Percentiles rank a stretch among this genome's conserved stretches.
Evolutionary conservation across 2,113 vertebrate genomes (phyloP).

Genomic region (Rhinogobius similis): DNA sequence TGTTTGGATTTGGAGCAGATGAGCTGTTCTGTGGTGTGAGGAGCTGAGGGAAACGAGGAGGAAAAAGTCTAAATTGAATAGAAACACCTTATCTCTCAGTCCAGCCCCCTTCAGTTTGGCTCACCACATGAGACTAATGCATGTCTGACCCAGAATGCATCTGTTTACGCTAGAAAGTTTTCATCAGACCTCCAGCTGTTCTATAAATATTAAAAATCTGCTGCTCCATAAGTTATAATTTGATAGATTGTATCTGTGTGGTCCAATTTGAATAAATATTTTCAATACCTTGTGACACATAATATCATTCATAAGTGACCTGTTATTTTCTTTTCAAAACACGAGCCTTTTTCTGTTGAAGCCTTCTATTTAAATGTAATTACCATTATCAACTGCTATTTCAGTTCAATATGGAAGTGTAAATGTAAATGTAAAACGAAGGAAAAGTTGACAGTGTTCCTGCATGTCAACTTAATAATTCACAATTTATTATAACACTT

Average conservation of each 20-base stretch:
- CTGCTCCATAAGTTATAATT: not conserved
- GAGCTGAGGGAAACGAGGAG: not conserved
- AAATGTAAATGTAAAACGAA: not conserved
- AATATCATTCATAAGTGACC: not conserved
- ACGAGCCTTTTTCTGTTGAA: not conserved
- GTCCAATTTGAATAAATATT: not conserved
- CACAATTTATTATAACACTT: too few relatives aligned
- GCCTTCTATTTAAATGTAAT: not conserved
- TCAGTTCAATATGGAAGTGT: not conserved
- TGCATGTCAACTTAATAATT: not conserved
- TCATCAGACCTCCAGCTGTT: not conserved
- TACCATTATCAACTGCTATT: not conserved
- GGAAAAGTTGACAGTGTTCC: not conserved
- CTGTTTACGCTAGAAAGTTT: not conserved
- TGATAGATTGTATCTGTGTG: not conserved
- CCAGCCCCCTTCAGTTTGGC: not conserved
- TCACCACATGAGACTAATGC: not conserved
- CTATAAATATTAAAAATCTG: not conserved
- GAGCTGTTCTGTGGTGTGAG: too few relatives aligned
- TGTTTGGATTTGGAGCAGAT: too few relatives aligned
- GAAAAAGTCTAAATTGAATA: not conserved
- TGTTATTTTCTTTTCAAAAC: not conserved
- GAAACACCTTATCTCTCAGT: not conserved
- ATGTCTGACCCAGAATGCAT: constrained; percentile 9
- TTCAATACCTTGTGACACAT: not conserved